Conservation (phyloP, 2,113 vertebrate genomes). For the Peucedramus taeniatus region DNA sequence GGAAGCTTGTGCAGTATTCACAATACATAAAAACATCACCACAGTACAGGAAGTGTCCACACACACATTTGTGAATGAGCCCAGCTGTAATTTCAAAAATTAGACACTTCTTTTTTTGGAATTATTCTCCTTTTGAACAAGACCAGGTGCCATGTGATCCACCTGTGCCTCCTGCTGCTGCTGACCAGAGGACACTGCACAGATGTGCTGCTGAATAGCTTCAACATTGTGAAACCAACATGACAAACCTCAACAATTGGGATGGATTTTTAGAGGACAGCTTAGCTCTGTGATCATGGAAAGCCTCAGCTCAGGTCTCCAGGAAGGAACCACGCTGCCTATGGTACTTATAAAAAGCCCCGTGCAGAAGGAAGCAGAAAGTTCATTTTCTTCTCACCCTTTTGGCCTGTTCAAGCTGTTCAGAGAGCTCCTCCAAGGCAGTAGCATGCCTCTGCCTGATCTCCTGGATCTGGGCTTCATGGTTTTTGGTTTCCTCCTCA, state of each 20-base stretch:
- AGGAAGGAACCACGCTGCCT: background rate
- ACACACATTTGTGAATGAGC: background rate
- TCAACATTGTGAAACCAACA: background rate
- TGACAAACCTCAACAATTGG: rapidly evolving
- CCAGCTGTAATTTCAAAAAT: background rate
- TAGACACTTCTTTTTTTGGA: background rate
- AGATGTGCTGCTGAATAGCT: background rate
- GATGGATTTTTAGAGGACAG: background rate
- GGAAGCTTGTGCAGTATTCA: background rate
- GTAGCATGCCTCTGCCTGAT: slow-evolving; percentile 89
- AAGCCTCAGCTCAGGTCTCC: background rate
- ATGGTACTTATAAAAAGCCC: background rate
- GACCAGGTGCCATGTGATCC: background rate
- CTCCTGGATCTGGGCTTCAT: slow-evolving; percentile 95
- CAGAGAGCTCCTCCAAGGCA: slow-evolving; percentile 90
- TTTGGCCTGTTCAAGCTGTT: slow-evolving; percentile 96
- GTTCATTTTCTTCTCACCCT: slow-evolving; percentile 74
- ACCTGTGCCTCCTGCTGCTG: background rate
- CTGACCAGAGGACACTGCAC: background rate
- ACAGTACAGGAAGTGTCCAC: background rate
- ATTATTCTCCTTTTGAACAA: background rate
- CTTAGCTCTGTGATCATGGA: background rate
- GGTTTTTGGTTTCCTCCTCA: slow-evolving; percentile 93
- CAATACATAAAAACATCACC: background rate
- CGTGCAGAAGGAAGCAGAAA: background rate